These are phyloP conservation scores for Ditylenchus dipsaci DNA, from an alignment of 1,140 invertebrate species.

Conservation along the genomic window DNA sequence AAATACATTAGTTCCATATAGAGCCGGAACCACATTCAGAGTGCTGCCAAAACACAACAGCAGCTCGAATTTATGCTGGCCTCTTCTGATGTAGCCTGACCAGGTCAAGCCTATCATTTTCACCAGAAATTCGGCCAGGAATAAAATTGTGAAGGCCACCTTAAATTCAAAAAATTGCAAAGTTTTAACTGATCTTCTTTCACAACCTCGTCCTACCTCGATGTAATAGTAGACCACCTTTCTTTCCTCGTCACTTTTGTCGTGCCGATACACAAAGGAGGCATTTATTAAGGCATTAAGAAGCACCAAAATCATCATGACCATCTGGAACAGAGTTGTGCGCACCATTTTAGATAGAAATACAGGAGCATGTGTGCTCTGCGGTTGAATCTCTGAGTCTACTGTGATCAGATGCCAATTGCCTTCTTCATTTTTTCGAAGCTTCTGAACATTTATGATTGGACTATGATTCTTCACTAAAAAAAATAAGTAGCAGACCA, in stretches of 20 bases:
- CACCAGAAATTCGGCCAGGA: slow-evolving; percentile 88
- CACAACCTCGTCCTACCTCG: too few species aligned
- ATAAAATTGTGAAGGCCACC: slow-evolving; percentile 69
- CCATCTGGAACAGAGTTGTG: slow-evolving; percentile 41
- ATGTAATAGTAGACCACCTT: slow-evolving; percentile 82
- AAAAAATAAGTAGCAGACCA: slow-evolving; percentile 20
- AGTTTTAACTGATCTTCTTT: too few species aligned
- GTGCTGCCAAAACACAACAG: slow-evolving; percentile 88
- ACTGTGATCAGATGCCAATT: slow-evolving; percentile 49
- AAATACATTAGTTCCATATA: slow-evolving; percentile 79
- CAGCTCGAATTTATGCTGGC: slow-evolving; percentile 95
- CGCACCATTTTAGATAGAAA: slow-evolving; percentile 66
- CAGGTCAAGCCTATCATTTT: slow-evolving; percentile 97
- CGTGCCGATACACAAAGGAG: slow-evolving; percentile 89
- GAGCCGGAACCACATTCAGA: slow-evolving; percentile 74
- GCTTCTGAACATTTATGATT: slow-evolving; percentile 66
- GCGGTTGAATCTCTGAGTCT: slow-evolving; percentile 69
- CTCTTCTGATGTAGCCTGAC: slow-evolving; percentile 85
- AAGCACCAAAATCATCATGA: slow-evolving; percentile 60
- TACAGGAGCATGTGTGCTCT: slow-evolving; percentile 77
- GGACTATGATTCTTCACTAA: too few species aligned
- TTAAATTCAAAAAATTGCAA: slow-evolving; percentile 17
- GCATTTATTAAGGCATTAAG: slow-evolving; percentile 91
- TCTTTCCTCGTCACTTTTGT: slow-evolving; percentile 71
- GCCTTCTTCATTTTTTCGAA: slow-evolving; percentile 62